Conservation (phyloP, 1,140 invertebrate species). For the Hypsibius dujardini region DNA sequence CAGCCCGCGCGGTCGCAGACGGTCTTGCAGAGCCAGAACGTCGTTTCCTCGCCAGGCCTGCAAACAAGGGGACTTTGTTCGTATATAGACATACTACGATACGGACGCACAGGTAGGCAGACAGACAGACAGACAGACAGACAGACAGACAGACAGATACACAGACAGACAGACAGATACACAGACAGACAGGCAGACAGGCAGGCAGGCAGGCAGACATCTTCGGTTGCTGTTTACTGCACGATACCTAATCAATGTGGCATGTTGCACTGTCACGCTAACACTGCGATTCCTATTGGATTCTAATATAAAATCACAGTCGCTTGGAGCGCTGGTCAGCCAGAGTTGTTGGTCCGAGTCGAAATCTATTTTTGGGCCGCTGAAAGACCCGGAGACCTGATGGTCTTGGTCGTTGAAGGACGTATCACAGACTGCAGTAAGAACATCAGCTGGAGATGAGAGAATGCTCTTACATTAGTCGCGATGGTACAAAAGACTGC, state of each 20-base stretch:
- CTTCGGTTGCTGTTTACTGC: no score
- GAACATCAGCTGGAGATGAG: neutral
- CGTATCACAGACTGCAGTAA: neutral
- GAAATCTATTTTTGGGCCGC: neutral
- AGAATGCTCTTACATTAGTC: neutral
- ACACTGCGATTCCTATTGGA: neutral
- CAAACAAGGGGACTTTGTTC: neutral
- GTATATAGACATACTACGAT: neutral
- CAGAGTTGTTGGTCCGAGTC: constrained; percentile 1
- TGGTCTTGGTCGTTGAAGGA: neutral
- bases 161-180: neutral
- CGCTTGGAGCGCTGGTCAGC: neutral
- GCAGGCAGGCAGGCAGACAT: neutral
- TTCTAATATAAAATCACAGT: neutral
- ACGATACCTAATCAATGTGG: neutral
- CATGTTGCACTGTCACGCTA: neutral
- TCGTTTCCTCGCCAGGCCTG: constrained; percentile 12
- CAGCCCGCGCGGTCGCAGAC: neutral
- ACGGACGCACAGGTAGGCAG: neutral
- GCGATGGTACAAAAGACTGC: neutral
- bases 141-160: no score
- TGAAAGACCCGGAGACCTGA: neutral
- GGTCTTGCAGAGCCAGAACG: neutral
- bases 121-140: neutral
- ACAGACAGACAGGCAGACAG: neutral